A percentile compares a stretch with the other conserved stretches of the same genome.
Conservation (phyloP, 2,113 vertebrate species). For the Gymnocephalus cernua region DNA sequence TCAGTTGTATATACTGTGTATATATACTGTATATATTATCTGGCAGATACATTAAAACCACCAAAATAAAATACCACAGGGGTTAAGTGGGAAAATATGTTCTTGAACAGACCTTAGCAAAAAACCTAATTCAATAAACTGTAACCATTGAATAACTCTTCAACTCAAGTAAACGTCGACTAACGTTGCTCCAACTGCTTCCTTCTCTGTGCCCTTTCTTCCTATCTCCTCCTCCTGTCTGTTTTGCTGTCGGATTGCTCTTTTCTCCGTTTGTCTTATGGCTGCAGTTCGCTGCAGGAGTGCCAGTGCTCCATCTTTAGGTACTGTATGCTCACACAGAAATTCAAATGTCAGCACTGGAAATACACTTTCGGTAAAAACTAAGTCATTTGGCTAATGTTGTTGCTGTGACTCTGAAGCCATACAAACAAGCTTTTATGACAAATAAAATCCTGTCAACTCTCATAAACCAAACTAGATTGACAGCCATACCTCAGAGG, state of each 20-base stretch:
- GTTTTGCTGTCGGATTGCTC: conserved; percentile 44
- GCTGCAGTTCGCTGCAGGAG: conserved; percentile 93
- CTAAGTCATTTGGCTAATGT: background rate
- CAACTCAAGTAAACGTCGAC: conserved; percentile 20
- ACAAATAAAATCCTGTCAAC: conserved; percentile 9
- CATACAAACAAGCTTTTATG: background rate
- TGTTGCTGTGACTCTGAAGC: conserved; percentile 16
- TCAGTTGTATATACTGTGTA: background rate
- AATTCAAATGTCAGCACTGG: conserved; percentile 27
- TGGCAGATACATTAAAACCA: background rate
- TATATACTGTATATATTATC: background rate
- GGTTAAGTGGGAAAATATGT: background rate
- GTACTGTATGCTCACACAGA: conserved; percentile 86
- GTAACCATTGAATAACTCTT: background rate
- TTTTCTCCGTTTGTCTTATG: conserved; percentile 79
- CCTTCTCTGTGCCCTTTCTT: conserved; percentile 37
- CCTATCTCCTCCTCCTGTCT: conserved; percentile 26
- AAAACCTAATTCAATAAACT: background rate
- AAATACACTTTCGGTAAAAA: conserved; percentile 3
- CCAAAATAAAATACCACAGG: background rate
- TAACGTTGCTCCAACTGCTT: conserved; percentile 55
- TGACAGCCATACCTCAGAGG: background rate
- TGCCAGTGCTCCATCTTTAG: conserved; percentile 95
- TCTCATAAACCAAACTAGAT: conserved; percentile 12
- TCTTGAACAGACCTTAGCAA: background rate